Evolutionary conservation across 2,888 invertebrate genomes (phyloP), one percentile per base, ranked within the genome.

Genomic region (Hoplodrina ambigua): DNA sequence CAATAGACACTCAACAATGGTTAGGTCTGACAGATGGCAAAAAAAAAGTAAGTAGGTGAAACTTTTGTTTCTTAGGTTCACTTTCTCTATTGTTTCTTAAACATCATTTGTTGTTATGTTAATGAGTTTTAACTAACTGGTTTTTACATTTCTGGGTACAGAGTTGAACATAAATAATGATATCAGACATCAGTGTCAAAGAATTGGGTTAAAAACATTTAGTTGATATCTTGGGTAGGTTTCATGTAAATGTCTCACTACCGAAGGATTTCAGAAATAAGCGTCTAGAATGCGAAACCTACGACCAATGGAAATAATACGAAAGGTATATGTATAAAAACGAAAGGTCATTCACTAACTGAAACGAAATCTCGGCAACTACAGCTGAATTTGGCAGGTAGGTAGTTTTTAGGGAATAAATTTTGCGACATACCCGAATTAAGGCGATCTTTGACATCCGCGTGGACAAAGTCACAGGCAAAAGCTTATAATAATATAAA

Each of bases 11-110:
- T 17, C 7, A 19, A 80, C 65, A 73, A 60, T 73, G 37, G 7
- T 37, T 37, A 7, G 62, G 19, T 33, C 15, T 10, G n/a, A 58
- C 30, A 25, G 50, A 30, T n/a, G 11, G 30, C 49, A 69, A 74
- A 75, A 71, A 69, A 80, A 67, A 19, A 6, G 11, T 37, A 64
- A 52, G 68, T 72, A 72, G 53, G 72, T 66, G 79, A 80, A 64
- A 80, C 76, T 55, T 58, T 66, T 58, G 57, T 56, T 70, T 72
- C 64, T 70, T 67, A 10, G 44, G 33, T 65, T 72, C 25, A 75
- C 81, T 83, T 83, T 83, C 83, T 57, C 77, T 56, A 81, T 83
- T 83, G 79, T 83, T 59, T 37, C n/a, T 41, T 74, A 66, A 65
- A 69, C 44, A 49, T 30, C 52, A 72, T 77, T 67, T 67, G 69